Percentiles rank a stretch among this genome's conserved stretches.
Evolutionary conservation across 2,113 vertebrate genomes (phyloP).

Genomic region (Ramphastos sulfuratus): DNA sequence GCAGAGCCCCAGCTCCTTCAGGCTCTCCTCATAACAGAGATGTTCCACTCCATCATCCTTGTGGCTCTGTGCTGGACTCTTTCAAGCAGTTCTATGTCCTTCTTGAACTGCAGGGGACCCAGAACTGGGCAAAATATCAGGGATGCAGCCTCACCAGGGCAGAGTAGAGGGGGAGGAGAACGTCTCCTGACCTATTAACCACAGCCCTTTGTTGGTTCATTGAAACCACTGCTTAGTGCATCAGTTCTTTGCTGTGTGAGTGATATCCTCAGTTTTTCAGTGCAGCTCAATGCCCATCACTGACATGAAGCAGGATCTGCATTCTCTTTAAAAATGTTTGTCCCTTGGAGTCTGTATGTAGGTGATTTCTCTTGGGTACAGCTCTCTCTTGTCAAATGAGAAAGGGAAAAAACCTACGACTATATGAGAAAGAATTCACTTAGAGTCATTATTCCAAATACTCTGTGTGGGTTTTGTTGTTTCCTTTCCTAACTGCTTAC

Average conservation of each 20-base stretch:
- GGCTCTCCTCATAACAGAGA: no score
- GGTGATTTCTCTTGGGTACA: conserved; percentile 18
- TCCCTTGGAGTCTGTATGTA: conserved; percentile 30
- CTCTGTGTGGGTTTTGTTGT: background rate
- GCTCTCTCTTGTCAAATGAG: conserved; percentile 23
- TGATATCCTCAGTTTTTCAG: background rate
- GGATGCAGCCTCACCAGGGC: no score
- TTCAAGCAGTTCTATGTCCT: no score
- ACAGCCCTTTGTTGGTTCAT: no score
- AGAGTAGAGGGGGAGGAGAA: no score
- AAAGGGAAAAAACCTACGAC: conserved; percentile 3
- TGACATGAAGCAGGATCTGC: conserved; percentile 5
- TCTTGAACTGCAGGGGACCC: no score
- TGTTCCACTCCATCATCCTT: no score
- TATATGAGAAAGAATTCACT: conserved; percentile 11
- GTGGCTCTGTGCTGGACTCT: no score
- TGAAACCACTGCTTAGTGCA: background rate
- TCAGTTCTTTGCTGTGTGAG: background rate
- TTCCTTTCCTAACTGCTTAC: background rate
- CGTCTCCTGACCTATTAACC: no score
- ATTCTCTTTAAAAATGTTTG: conserved; percentile 32
- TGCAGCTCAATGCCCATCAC: conserved; percentile 13
- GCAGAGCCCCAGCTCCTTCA: no score
- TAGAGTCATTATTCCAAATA: background rate
- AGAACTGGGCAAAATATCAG: no score